Evolutionary conservation across 2,888 invertebrate genomes (phyloP).

Genomic region (Abrostola triplasia): DNA sequence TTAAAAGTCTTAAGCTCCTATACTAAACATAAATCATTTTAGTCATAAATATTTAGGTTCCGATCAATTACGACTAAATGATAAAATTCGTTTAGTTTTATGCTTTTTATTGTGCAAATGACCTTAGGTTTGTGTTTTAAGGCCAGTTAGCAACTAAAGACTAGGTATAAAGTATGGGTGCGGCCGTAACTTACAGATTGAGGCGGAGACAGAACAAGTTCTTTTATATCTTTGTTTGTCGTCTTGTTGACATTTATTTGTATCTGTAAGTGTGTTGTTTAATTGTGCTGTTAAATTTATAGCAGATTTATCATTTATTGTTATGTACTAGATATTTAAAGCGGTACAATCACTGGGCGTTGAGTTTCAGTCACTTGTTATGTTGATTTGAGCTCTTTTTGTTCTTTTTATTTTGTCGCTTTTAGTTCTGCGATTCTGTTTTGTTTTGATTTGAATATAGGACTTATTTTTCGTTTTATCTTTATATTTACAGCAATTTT

Average conservation of each 20-base stretch:
- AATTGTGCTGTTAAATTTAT: constrained; percentile 53
- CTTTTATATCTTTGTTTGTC: constrained; percentile 64
- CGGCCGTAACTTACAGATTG: constrained; percentile 51
- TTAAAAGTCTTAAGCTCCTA: not conserved
- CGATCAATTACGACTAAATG: constrained; percentile 13
- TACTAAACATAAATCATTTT: not conserved
- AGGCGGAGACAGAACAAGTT: constrained; percentile 60
- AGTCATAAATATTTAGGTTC: constrained; percentile 6
- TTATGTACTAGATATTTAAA: constrained; percentile 15
- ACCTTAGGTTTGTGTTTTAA: constrained; percentile 24
- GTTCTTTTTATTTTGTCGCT: no score
- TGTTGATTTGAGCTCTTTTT: no score
- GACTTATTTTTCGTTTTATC: no score
- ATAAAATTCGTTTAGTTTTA: constrained; percentile 25
- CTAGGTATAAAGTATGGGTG: constrained; percentile 31
- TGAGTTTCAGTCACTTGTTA: not conserved
- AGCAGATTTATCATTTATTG: constrained; percentile 46
- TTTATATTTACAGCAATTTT: no score
- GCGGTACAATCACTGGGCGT: not conserved
- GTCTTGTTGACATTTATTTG: constrained; percentile 58
- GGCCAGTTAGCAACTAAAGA: constrained; percentile 40
- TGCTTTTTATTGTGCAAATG: constrained; percentile 31
- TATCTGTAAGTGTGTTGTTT: constrained; percentile 53
- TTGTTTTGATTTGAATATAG: no score
- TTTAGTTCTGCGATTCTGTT: no score